Evolutionary conservation across 2,113 vertebrate genomes (phyloP).

Genomic region (Oryzias melastigma): DNA sequence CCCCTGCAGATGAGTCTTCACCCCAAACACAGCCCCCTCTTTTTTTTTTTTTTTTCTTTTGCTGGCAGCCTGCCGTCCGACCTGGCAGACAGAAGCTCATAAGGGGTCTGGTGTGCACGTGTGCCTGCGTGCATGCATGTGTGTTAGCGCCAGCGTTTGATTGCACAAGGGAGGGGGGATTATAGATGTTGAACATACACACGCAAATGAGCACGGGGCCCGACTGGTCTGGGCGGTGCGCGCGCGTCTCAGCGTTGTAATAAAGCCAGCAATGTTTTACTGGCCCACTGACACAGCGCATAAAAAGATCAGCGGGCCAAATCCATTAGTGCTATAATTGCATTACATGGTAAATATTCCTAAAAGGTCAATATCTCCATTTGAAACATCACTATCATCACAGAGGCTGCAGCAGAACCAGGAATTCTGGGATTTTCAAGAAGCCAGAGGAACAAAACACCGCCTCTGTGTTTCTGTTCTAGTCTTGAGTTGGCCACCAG

Average conservation of each 20-base stretch:
- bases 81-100: conserved; percentile 76
- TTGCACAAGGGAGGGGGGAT: conserved; percentile 72
- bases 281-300: conserved; percentile 76
- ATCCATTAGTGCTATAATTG: conserved; percentile 77
- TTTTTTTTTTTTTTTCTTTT: conserved; percentile 37
- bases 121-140: conserved; percentile 34
- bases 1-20: conserved; percentile 73
- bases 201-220: conserved; percentile 70
- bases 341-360: conserved; percentile 77
- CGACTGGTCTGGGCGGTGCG: conserved; percentile 53
- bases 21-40: conserved; percentile 67
- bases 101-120: conserved; percentile 58
- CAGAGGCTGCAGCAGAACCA: conserved; percentile 42
- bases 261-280: conserved; percentile 75
- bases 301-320: conserved; percentile 78
- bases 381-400: conserved; percentile 61
- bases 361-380: conserved; percentile 72
- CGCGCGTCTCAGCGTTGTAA: conserved; percentile 55
- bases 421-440: conserved; percentile 43
- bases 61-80: conserved; percentile 79
- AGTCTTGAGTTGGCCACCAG: conserved; percentile 25
- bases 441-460: conserved; percentile 23
- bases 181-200: conserved; percentile 75
- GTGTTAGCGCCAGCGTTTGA: conserved; percentile 43
- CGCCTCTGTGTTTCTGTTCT: conserved; percentile 39